Conservation (phyloP, 2,888 invertebrate species). For the Pollenia griseotomentosa region DNA sequence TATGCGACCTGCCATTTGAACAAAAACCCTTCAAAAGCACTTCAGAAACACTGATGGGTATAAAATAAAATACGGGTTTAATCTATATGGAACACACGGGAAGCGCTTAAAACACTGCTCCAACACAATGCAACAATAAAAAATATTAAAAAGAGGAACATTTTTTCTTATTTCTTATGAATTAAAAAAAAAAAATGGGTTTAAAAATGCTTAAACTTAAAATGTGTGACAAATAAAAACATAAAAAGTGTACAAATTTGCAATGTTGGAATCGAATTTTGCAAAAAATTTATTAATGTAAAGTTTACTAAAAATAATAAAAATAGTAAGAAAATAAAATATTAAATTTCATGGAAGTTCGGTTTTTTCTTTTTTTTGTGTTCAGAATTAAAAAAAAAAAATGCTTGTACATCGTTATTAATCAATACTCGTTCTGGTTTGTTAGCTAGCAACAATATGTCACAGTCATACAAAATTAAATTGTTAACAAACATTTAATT, state of each 20-base stretch:
- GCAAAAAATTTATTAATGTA: too few relatives aligned
- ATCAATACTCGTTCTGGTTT: not conserved
- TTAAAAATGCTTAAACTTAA: not conserved
- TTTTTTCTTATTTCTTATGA: constrained; percentile 5
- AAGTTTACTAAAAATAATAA: too few relatives aligned
- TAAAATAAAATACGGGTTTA: not conserved
- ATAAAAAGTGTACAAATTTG: not conserved
- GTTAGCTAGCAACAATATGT: not conserved
- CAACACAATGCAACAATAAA: constrained; percentile 22
- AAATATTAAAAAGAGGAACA: not conserved
- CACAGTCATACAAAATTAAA: constrained; percentile 2
- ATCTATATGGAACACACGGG: constrained; percentile 8
- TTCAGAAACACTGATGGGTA: constrained; percentile 14
- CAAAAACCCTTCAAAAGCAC: too few relatives aligned
- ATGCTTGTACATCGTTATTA: constrained; percentile 19
- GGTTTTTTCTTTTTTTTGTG: not conserved
- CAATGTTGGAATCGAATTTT: too few relatives aligned
- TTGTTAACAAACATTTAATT: constrained; percentile 17
- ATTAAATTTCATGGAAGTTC: not conserved
- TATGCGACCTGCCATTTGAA: too few relatives aligned
- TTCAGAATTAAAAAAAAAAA: not conserved
- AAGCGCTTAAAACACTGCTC: constrained; percentile 19
- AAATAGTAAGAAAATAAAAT: not conserved
- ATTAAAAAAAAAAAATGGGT: not conserved
- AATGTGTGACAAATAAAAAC: not conserved